Base-by-base conservation (phyloP, 2,888 invertebrate species). In the Eledona agricola region DNA sequence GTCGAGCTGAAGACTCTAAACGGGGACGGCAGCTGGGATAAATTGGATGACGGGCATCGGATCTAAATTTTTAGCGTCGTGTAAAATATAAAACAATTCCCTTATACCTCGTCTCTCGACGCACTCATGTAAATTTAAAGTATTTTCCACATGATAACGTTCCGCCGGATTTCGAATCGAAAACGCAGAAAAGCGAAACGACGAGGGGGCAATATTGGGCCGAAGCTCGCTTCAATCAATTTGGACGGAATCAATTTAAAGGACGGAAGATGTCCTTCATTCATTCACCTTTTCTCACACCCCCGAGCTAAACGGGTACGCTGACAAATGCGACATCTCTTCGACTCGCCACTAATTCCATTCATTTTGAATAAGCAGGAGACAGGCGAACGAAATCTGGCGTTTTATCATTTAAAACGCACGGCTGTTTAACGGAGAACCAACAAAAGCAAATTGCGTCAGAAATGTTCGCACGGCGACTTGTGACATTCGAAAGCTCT, bases 81-180 rank as follows among this genome's bases (percentile, higher is more conserved):
- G 35, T 34, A 34, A 49, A 53, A 35, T 42, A 49, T 54, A 43
- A 54, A 54, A 50, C 54, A 54, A 54, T 54, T 43, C 31, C 15
- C 5, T 23, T 32, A 42, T 26, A 34, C 35, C 43, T 46, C 19
- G 32, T 38, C 46, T 31, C 46, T 11, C 35, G 17, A 19, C 38
- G 38, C 31, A 54, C 42, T 54, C 49, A 54, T 43, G 54, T 54
- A 54, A 54, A 54, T 54, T 50, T 54, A 35, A 43, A 37, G 43
- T 37, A 43, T 43, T 54, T 54, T 54, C 49, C 49, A 34, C 54
- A 49, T 54, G 54, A 54, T 43, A 37, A 43, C 32, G 23, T 42
- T 34, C 34, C 13, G 16, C 22, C 31, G 34, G 38, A 52, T 45
- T 38, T 34, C 19, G 28, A 47, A 37, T 46, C 46, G 46, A 40